phyloP scores from a whole-genome alignment of 2,797 vertebrate species.

The Mallotus villosus region DNA sequence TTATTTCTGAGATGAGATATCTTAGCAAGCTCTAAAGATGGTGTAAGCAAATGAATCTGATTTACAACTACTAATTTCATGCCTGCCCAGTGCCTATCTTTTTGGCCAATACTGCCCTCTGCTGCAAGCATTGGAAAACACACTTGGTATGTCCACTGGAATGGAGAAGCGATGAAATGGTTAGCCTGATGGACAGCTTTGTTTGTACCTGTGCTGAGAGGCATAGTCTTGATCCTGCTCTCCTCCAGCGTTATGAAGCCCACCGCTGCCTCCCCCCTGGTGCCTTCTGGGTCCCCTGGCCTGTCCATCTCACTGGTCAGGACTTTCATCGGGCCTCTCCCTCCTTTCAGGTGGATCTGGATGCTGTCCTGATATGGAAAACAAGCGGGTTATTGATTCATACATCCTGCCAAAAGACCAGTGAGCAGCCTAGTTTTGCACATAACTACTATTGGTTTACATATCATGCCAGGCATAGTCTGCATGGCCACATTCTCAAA shows the following conservation, averaged over 20 bases:
- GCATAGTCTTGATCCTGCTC: conserved; percentile 56
- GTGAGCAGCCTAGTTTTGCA: neutral
- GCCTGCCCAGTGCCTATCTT: neutral
- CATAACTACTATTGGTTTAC: neutral
- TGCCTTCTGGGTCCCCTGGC: neutral
- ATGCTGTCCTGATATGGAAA: conserved; percentile 76
- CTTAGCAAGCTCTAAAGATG: conserved; percentile 3
- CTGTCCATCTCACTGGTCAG: conserved; percentile 78
- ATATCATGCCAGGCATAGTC: neutral
- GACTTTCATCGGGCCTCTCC: conserved; percentile 82
- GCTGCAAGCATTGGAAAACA: neutral
- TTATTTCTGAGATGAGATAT: neutral
- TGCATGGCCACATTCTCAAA: neutral
- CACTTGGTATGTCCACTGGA: neutral
- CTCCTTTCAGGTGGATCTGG: conserved; percentile 85
- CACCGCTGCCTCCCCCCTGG: conserved; percentile 12
- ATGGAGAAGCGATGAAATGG: neutral
- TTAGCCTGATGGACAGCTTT: neutral
- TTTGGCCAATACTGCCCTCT: conserved; percentile 15
- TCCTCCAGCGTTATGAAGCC: conserved; percentile 64
- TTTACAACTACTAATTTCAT: neutral
- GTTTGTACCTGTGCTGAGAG: conserved; percentile 49
- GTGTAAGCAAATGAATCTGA: neutral
- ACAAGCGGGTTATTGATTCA: neutral
- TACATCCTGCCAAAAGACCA: neutral